A percentile compares a stretch with the other conserved stretches of the same genome.
Conservation (phyloP, 2,888 invertebrate genomes). For the Diogma glabrata region DNA sequence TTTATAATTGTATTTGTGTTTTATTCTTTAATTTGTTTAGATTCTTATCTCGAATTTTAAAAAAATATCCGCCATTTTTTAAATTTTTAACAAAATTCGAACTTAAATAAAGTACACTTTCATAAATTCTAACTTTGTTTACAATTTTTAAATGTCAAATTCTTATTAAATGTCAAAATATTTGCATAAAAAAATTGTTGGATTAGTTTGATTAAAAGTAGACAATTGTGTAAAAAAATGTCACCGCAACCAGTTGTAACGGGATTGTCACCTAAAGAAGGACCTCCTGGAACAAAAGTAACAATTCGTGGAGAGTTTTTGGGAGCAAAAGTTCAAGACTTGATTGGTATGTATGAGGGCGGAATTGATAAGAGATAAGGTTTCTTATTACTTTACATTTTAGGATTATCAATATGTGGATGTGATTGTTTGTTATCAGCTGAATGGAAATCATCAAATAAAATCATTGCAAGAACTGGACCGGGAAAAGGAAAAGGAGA, state of each 20-base stretch:
- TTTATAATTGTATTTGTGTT: too few relatives aligned
- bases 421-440: slow-evolving; percentile 90
- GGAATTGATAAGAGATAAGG: not conserved
- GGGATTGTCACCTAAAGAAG: slow-evolving; percentile 97
- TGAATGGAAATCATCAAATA: slow-evolving; percentile 96
- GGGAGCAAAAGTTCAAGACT: slow-evolving; percentile 71
- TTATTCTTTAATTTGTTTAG: too few relatives aligned
- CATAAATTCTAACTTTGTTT: too few relatives aligned
- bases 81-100: too few relatives aligned
- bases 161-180: slow-evolving; percentile 8
- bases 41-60: too few relatives aligned
- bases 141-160: too few relatives aligned
- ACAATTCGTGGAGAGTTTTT: slow-evolving; percentile 94
- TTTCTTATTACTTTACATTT: slow-evolving; percentile 16
- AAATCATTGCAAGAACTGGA: slow-evolving; percentile 92
- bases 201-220: too few relatives aligned
- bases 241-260: slow-evolving; percentile 80
- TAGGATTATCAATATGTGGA: slow-evolving; percentile 89
- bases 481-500: slow-evolving; percentile 86
- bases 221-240: too few relatives aligned
- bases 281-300: slow-evolving; percentile 90
- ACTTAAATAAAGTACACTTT: too few relatives aligned
- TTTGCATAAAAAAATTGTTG: too few relatives aligned
- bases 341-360: slow-evolving; percentile 52
- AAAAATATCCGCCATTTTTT: too few relatives aligned